Evolutionary conservation across 1,140 invertebrate genomes (phyloP), one percentile per base, ranked within the genome.

Genomic region (Zaprionus kolodkinae): DNA sequence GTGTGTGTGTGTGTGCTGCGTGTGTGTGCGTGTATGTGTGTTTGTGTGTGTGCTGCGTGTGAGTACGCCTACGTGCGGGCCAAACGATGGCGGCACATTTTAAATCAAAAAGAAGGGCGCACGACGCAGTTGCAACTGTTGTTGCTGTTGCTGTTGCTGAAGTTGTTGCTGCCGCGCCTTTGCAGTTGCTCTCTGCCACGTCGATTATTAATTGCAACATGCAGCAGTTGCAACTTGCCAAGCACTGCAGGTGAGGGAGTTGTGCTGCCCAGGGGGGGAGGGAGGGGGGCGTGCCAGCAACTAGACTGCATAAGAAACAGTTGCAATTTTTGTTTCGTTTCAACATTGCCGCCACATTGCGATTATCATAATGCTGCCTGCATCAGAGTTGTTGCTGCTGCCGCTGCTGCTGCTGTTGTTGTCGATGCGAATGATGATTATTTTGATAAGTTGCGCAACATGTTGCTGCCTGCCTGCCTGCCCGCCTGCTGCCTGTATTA

Each of bases 101-200:
- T 89, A 89, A 89, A 89, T 89, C 85, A 89, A 89, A 89, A 89
- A 84, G 86, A 89, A 89, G 85, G 85, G 85, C 85, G 85, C 85
- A 87, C 77, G 85, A 84, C 62, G 83, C 72, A 81, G 74, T 60
- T 67, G 25, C 30, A 66, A 66, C 55, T 68, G 30, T 15, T 62
- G 40, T 11, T 48, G 40, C 30, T 70, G 59, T n/a, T 40, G 59
- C 35, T n/a, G 45, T 30, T 15, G 40, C 38, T 30, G 50, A 40
- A 60, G 60, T 21, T 68, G 40, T 45, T 66, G 52, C 11, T 43
- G 79, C 61, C 70, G 79, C 75, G 76, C 79, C 80, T 78, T 63
- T 52, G 27, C 15, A 43, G 66, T 48, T 75, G 76, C 70, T 75
- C 70, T 75, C 55, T 72, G 62, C 84, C 82, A 69, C 60, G 64